Evolutionary conservation across 2,113 vertebrate species (phyloP).

Genomic region (Phalacrocorax aristotelis): DNA sequence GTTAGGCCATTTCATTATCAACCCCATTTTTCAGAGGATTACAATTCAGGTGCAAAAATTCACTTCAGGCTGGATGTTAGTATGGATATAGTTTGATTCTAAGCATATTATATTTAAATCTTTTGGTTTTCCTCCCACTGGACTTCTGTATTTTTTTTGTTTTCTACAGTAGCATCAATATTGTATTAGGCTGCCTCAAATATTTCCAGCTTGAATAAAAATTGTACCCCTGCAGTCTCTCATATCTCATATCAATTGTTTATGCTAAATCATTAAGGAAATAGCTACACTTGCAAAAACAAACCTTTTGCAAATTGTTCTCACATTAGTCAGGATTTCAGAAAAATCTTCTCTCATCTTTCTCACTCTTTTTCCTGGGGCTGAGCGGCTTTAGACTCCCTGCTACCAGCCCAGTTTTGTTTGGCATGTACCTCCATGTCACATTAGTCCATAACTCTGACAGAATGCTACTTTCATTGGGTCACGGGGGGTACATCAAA

Average conservation of each 20-base stretch:
- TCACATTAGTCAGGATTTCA: background rate
- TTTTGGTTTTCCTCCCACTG: background rate
- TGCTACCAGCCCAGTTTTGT: background rate
- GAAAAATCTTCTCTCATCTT: background rate
- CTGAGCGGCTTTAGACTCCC: background rate
- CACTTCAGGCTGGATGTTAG: background rate
- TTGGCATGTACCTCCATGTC: background rate
- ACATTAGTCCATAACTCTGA: accelerated
- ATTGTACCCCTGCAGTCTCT: background rate
- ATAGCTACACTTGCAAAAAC: background rate
- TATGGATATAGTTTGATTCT: background rate
- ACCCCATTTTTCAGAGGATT: background rate
- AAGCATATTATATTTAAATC: background rate
- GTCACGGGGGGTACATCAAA: background rate
- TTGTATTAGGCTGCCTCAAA: background rate
- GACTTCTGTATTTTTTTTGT: background rate
- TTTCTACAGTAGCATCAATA: background rate
- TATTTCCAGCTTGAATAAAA: background rate
- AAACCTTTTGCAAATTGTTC: background rate
- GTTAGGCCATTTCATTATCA: background rate
- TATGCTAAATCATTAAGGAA: background rate
- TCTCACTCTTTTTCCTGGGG: background rate
- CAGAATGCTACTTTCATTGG: background rate
- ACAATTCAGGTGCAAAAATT: background rate
- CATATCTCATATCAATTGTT: background rate